Base-by-base conservation (phyloP, 37 sponge, comb jelly and placozoan genomes). In the Oopsacas minuta region DNA sequence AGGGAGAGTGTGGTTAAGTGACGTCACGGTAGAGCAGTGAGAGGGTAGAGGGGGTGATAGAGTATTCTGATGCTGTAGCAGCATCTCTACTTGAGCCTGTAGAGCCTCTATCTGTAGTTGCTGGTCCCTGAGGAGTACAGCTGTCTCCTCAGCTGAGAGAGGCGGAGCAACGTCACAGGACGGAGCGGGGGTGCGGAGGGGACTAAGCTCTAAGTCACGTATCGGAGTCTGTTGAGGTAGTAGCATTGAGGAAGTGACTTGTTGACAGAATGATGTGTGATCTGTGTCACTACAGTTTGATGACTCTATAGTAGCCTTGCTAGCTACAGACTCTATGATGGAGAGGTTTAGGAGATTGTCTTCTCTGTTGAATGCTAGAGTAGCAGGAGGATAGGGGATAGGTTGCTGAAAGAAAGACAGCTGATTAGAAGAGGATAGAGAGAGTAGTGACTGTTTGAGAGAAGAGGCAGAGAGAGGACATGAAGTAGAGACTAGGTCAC, bases 181-280 rank as follows among this genome's bases (percentile, higher is more conserved):
- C 17, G 51, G 51, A 34, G 75, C 28, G 30, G 75, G 75, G 75
- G 75, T 5, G 32, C 28, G 30, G 3, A 61, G 28, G 75, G 75
- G 75, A 34, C 75, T 61, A 34, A 61, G 75, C 32, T 25, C 32
- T 25, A 61, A 34, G 17, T 3, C 28, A 12, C 32, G 75, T 25
- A 34, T 25, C 75, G 75, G 75, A 34, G 30, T 3, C 32, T 25
- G 75, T 25, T 34, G 32, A 25, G 75, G 75, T 25, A 61, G 75
- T 34, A 61, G 75, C 75, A 61, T 61, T 25, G 75, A 61, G 75
- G 75, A 61, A 3, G 75, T 61, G 75, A 61, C 75, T 34, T 61
- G 75, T 34, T 61, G 75, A 34, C 75, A 61, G 75, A 61, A 61
- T 3, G 75, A 61, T 25, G 1, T 20, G 28, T 12, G 20, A 34